Percentiles rank a stretch among this genome's conserved stretches.
Evolutionary conservation across 2,888 invertebrate species (phyloP).

Genomic region (Campoletis raptor): DNA sequence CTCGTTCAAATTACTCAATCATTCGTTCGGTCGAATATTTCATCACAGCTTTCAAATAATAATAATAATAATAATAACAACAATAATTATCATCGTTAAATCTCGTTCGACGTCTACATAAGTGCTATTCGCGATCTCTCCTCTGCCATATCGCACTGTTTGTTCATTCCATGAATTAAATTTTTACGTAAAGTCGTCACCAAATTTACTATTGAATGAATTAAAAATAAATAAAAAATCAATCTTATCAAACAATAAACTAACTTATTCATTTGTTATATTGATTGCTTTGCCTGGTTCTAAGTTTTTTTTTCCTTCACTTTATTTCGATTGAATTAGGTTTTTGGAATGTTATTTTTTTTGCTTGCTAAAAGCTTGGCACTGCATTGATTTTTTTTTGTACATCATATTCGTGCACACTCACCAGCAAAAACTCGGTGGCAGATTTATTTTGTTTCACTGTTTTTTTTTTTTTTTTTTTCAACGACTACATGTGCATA

Average conservation of each 20-base stretch:
- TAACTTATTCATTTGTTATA: background rate
- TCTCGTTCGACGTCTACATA: background rate
- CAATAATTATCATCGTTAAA: conserved; percentile 17
- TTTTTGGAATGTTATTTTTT: background rate
- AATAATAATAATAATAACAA: background rate
- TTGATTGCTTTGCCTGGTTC: background rate
- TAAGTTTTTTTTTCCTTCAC: background rate
- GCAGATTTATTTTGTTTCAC: conserved; percentile 2
- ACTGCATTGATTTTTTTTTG: conserved; percentile 2
- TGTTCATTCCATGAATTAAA: background rate
- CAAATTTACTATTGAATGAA: background rate
- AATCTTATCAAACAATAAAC: background rate
- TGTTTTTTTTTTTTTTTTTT: too few relatives aligned
- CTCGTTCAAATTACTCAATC: conserved; percentile 66
- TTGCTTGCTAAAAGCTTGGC: conserved; percentile 17
- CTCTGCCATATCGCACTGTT: conserved; percentile 12
- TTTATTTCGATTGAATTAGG: background rate
- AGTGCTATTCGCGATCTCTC: conserved; percentile 15
- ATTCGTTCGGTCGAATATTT: conserved; percentile 62
- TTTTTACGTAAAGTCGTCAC: background rate
- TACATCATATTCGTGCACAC: background rate
- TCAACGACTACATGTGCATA: background rate
- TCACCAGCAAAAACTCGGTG: background rate
- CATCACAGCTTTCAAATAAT: conserved; percentile 25
- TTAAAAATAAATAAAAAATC: background rate